Evolutionary conservation across 30 jellyfish, hydroid and myxozoan species (phyloP), one percentile per base, ranked within the genome.

Genomic region (Aurelia aurita complex sp. Pacific): DNA sequence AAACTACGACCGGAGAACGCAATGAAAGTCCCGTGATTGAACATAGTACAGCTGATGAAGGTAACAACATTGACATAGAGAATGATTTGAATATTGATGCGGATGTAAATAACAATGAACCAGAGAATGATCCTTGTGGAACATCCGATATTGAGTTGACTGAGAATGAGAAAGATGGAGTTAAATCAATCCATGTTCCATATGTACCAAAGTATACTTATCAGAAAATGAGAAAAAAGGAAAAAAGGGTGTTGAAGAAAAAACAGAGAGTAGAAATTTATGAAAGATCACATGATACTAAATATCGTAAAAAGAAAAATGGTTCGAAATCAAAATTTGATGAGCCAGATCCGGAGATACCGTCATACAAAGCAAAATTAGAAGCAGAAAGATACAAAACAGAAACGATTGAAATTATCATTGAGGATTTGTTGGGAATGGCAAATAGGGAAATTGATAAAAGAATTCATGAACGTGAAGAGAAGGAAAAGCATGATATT

Each of bases 301-400:
- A 33, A 13, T 66, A 19, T 60, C 40, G 32, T 12, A 63, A 6
- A 59, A 33, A 4, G 34, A 62, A 57, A 51, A 19, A 2, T 2
- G 51, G 71, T 0, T 23, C 32, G 5, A 61, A 74, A 34, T 35
- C 33, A 0, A 52, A 60, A 12, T 36, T 3, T 43, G 60, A 34
- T 13, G 59, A 46, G 8, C 93, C 93, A 4, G 93, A 84, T 53
- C 51, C 81, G 10, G 81, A 75, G 10, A 84, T 84, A 52, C 93
- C 93, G 1, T 84, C 93, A 4, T 84, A 84, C 68, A 84, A 84
- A 73, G 93, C 93, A 54, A 73, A 63, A 62, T 38, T 84, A 11
- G 68, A 73, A 33, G 38, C 61, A 10, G 77, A 81, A 50, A 7
- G 50, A 18, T 29, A 67, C 57, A 81, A 67, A 54, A n/a, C 9